A percentile compares a stretch with the other conserved stretches of the same genome.
Evolutionary conservation across 2,797 vertebrate species (phyloP).

Genomic region (Bradypodion pumilum): DNA sequence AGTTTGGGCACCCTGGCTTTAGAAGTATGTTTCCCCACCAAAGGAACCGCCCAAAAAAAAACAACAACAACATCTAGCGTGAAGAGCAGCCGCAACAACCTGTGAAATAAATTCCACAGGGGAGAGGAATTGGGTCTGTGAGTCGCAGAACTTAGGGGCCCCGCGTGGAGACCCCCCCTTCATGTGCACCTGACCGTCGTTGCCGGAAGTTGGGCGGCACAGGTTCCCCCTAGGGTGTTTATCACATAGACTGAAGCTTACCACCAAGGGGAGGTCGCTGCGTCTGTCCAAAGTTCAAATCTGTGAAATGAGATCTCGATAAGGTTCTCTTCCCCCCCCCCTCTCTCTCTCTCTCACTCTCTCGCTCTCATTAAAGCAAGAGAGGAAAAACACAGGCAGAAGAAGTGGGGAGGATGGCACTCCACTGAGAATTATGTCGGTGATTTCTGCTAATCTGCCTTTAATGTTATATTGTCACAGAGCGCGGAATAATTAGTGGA

Average conservation of each 20-base stretch:
- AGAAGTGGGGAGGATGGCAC: constrained; percentile 34
- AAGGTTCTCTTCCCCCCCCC: too few relatives aligned
- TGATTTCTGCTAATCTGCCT: constrained; percentile 63
- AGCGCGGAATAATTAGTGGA: constrained; percentile 61
- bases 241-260: constrained; percentile 40
- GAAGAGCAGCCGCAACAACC: not conserved
- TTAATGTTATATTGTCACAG: constrained; percentile 61
- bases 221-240: constrained; percentile 10
- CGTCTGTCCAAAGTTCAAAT: constrained; percentile 78
- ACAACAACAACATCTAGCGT: too few relatives aligned
- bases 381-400: constrained; percentile 22
- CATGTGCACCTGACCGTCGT: not conserved
- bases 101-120: too few relatives aligned
- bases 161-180: too few relatives aligned
- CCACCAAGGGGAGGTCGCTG: constrained; percentile 65
- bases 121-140: not conserved
- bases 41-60: not conserved
- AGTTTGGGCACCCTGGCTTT: too few relatives aligned
- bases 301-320: constrained; percentile 61
- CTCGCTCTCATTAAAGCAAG: not conserved
- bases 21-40: not conserved
- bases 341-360: constrained; percentile 54
- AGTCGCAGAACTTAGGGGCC: not conserved
- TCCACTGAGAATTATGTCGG: constrained; percentile 45
- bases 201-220: not conserved